phyloP scores from a whole-genome alignment of 2,113 vertebrate species.

The Phasianus colchicus region DNA sequence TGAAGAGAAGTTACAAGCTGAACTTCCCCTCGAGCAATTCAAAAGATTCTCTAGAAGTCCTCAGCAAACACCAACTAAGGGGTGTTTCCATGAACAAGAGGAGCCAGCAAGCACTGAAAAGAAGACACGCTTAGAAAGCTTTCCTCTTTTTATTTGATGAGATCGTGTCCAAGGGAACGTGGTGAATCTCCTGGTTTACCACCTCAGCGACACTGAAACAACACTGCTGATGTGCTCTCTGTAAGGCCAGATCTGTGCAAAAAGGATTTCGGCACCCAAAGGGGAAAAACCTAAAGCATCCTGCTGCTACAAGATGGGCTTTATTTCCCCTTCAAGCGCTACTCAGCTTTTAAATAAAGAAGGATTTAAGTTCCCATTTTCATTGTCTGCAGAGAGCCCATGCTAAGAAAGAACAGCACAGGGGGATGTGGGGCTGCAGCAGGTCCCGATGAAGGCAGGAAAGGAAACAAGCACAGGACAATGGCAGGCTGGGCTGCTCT shows the following conservation, averaged over 20 bases:
- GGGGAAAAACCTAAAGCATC: neutral
- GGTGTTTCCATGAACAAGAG: neutral
- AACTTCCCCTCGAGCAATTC: neutral
- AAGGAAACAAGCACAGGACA: conserved; percentile 24
- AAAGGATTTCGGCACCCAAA: accelerated
- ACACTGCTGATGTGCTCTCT: neutral
- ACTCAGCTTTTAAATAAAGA: neutral
- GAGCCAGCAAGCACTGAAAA: neutral
- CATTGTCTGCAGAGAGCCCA: neutral
- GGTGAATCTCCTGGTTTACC: neutral
- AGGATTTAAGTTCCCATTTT: neutral
- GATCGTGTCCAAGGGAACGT: neutral
- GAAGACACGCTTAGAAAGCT: neutral
- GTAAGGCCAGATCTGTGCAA: neutral
- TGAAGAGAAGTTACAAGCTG: neutral
- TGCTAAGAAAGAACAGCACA: neutral
- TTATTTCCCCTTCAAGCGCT: neutral
- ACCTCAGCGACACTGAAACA: neutral
- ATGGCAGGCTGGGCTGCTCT: neutral
- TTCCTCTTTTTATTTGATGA: neutral
- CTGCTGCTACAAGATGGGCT: neutral
- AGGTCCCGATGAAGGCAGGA: conserved; percentile 3
- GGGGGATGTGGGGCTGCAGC: neutral
- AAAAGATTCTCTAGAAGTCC: neutral
- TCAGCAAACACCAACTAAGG: accelerated